These are phyloP conservation scores for Scelioninae gen. 2 DNA, from an alignment of 2,888 invertebrate species.

Conservation along the genomic window DNA sequence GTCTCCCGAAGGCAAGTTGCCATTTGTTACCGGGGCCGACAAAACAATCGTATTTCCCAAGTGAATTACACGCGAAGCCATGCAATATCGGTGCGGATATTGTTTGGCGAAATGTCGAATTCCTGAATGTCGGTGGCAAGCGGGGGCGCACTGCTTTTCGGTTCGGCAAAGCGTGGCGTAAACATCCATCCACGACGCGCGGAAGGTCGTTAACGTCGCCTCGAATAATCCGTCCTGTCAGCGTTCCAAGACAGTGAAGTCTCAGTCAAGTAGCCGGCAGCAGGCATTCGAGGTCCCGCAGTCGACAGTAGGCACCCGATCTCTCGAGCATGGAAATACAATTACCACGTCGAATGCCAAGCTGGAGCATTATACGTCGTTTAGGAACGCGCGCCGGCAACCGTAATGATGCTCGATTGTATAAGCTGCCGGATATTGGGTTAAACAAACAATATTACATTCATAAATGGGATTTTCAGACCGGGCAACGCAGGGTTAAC, in stretches of 20 bases:
- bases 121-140: constrained; percentile 59
- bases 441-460: constrained; percentile 75
- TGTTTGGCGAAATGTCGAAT: constrained; percentile 70
- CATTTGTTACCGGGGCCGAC: constrained; percentile 65
- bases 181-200: constrained; percentile 54
- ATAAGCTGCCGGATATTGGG: constrained; percentile 73
- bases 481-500: constrained; percentile 26
- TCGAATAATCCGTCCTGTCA: constrained; percentile 55
- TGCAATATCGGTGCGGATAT: constrained; percentile 75
- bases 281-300: constrained; percentile 32
- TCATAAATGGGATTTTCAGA: constrained; percentile 66
- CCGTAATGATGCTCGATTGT: constrained; percentile 74
- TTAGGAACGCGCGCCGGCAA: constrained; percentile 56
- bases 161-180: constrained; percentile 61
- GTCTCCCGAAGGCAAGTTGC: constrained; percentile 53
- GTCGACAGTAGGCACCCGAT: constrained; percentile 47
- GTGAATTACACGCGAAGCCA: constrained; percentile 70
- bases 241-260: constrained; percentile 54
- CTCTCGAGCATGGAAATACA: constrained; percentile 73
- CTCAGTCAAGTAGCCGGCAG: constrained; percentile 56
- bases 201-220: constrained; percentile 56
- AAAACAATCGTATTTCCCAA: constrained; percentile 73
- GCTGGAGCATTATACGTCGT: constrained; percentile 49
- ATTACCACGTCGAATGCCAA: constrained; percentile 70
- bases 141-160: constrained; percentile 39